Base-by-base conservation (phyloP, 2,888 invertebrate genomes). In the Peribatodes rhomboidaria region DNA sequence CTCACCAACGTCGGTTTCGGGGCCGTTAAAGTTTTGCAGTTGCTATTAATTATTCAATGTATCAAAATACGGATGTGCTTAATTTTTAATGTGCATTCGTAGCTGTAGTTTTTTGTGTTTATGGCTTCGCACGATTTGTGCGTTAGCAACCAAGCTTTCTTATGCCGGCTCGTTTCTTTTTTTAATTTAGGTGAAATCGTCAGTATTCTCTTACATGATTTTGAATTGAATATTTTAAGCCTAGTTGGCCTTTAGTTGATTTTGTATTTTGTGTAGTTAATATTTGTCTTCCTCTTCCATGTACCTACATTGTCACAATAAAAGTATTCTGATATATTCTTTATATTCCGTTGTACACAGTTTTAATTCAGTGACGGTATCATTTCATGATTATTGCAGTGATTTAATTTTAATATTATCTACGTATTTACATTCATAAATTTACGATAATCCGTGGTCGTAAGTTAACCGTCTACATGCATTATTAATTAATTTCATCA, bases 401-500 rank as follows among this genome's bases (percentile, higher is more conserved):
- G 13, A 11, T 46, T 47, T 16, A 14, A 41, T 18, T 58, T 50
- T 16, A 31, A n/a, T n/a, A n/a, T 60, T 14, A 39, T 20, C 7
- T 31, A 47, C 14, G 35, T 1, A 27, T 27, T 22, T 10, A 41
- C 49, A 37, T 50, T 50, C 37, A 37, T 56, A 46, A 39, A 56
- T 61, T 56, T 46, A 61, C 39, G 42, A 53, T 53, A 44, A 47
- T 63, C 35, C 44, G 41, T 37, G 47, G 41, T 57, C 57, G 52
- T 58, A 66, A 57, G 47, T 61, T 57, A 57, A 66, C 46, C 57
- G 39, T 56, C 49, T 31, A 60, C 53, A 65, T 72, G 70, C 65
- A 70, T 72, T 60, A 65, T 65, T 60, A 72, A 72, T 65, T 67
- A 68, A 72, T 72, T 70, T 63, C 67, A 72, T 70, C 62, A 69